Conservation (phyloP, 1,140 invertebrate genomes). For the Caenorhabditis tropicalis region DNA sequence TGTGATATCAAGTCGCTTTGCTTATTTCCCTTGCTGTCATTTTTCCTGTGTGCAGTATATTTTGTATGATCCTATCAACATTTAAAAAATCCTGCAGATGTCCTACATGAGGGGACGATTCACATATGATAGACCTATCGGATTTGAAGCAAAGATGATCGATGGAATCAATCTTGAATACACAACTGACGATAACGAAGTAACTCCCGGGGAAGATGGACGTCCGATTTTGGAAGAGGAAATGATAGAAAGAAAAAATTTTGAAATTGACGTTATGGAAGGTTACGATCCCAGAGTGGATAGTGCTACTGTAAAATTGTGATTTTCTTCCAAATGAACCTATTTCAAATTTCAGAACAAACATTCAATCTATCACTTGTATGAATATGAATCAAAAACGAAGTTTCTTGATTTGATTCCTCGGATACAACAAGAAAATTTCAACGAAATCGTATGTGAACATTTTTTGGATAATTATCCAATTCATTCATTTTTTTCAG, state of each 20-base stretch:
- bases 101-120: neutral
- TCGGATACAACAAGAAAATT: neutral
- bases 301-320: neutral
- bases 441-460: neutral
- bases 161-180: neutral
- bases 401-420: neutral
- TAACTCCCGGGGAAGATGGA: neutral
- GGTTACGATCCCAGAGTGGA: neutral
- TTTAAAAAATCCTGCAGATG: neutral
- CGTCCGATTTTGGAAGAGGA: neutral
- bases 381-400: neutral
- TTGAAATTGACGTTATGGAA: neutral
- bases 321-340: too few relatives aligned
- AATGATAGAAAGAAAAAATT: neutral
- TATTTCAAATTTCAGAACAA: neutral
- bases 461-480: too few relatives aligned
- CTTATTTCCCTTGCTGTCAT: neutral
- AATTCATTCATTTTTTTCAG: neutral
- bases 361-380: slow-evolving; percentile 14
- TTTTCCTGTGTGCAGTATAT: neutral
- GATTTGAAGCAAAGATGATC: neutral
- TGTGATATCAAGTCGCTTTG: neutral
- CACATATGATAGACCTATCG: neutral
- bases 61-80: neutral
- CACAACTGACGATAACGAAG: neutral